Evolutionary conservation across 2,113 vertebrate species (phyloP).

Genomic region (Aptenodytes forsteri): DNA sequence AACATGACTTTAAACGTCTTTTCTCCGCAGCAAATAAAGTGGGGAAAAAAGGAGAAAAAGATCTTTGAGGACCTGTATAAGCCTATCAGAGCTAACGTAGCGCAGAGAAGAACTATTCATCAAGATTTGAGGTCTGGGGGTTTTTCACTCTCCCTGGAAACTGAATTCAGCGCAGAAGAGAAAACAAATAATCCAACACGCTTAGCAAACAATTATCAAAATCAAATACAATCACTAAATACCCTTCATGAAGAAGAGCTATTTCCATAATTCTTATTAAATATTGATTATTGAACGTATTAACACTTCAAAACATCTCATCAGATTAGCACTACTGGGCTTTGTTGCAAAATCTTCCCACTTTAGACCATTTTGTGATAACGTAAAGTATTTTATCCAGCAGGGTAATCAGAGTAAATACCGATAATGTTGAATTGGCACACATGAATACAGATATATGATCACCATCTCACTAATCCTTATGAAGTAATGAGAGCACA

Average conservation of each 20-base stretch:
- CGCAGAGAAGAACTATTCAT: not conserved
- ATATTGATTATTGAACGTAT: constrained; percentile 27
- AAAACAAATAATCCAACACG: not conserved
- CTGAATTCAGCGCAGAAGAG: not conserved
- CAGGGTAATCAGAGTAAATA: constrained; percentile 6
- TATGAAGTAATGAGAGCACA: not conserved
- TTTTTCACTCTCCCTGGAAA: not conserved
- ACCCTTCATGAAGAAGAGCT: not conserved
- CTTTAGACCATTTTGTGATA: not conserved
- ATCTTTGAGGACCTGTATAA: not conserved
- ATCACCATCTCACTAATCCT: not conserved
- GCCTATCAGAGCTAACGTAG: not conserved
- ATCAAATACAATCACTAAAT: not conserved
- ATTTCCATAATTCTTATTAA: constrained; percentile 10
- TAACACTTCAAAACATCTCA: not conserved
- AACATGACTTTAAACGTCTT: not conserved
- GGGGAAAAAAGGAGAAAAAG: not conserved
- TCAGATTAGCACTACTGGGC: not conserved
- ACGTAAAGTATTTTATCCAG: not conserved
- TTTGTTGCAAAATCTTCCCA: not conserved
- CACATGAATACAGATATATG: not conserved
- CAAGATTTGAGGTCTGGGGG: not conserved
- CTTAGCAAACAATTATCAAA: not conserved
- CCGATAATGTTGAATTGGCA: not conserved
- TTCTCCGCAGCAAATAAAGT: not conserved